Evolutionary conservation across 2,113 vertebrate genomes (phyloP).

Genomic region (Polyodon spathula): DNA sequence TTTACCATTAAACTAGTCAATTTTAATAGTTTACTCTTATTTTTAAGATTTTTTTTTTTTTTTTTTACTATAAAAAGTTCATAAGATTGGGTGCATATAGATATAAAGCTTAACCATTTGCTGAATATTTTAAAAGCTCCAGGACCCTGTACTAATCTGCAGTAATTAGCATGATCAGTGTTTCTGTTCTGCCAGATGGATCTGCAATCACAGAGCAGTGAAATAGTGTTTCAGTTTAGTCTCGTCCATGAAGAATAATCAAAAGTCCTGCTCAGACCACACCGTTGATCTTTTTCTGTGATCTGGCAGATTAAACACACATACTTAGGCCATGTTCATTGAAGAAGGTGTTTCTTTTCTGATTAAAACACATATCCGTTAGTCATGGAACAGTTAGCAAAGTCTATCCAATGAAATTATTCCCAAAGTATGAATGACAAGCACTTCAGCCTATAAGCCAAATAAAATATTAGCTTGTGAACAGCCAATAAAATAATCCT

Average conservation of each 20-base stretch:
- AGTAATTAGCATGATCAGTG: no score
- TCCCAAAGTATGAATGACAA: background rate
- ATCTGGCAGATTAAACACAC: background rate
- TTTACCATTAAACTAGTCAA: no score
- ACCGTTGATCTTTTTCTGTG: background rate
- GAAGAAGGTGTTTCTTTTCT: background rate
- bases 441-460: background rate
- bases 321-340: background rate
- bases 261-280: background rate
- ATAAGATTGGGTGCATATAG: slow-evolving; percentile 19
- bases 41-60: slow-evolving; percentile 12
- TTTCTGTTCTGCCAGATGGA: background rate
- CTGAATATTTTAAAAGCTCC: no score
- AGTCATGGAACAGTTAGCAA: background rate
- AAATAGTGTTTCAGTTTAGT: background rate
- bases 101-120: slow-evolving; percentile 21
- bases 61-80: slow-evolving; percentile 17
- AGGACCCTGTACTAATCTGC: no score
- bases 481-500: background rate
- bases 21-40: no score
- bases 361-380: background rate
- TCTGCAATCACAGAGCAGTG: background rate
- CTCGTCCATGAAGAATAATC: background rate
- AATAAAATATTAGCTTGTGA: background rate
- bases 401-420: background rate